phyloP scores from a whole-genome alignment of 2,113 vertebrate genomes.

The Pteruthius melanotis region DNA sequence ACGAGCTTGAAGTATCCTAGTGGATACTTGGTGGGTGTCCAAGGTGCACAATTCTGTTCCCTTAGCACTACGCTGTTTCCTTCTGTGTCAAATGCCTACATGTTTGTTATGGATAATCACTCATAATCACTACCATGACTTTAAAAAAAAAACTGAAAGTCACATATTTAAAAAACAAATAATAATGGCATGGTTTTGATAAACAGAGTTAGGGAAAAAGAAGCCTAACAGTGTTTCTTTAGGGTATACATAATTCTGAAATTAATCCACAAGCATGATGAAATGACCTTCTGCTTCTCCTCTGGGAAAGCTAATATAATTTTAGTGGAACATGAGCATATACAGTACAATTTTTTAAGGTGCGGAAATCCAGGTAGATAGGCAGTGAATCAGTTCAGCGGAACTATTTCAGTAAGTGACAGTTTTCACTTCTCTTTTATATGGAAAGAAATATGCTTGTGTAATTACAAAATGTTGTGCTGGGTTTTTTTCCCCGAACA shows the following conservation, averaged over 20 bases:
- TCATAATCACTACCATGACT: neutral
- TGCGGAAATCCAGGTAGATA: neutral
- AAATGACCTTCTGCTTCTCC: neutral
- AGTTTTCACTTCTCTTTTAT: neutral
- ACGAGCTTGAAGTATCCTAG: neutral
- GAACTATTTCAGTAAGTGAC: neutral
- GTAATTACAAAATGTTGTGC: neutral
- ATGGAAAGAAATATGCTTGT: neutral
- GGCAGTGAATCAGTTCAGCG: neutral
- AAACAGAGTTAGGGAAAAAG: neutral
- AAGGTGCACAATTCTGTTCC: neutral
- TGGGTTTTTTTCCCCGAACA: neutral
- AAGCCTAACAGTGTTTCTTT: neutral
- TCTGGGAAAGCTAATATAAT: neutral
- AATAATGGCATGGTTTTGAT: neutral
- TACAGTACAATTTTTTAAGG: neutral
- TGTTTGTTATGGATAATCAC: neutral
- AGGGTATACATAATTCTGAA: neutral
- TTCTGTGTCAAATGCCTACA: neutral
- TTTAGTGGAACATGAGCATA: neutral
- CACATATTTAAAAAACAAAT: neutral
- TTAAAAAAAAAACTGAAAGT: neutral
- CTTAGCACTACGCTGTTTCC: neutral
- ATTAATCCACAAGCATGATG: neutral
- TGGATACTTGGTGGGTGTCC: too few species aligned